Evolutionary conservation across 2,888 invertebrate species (phyloP), one percentile per base, ranked within the genome.

Genomic region (Drosophila siamana): DNA sequence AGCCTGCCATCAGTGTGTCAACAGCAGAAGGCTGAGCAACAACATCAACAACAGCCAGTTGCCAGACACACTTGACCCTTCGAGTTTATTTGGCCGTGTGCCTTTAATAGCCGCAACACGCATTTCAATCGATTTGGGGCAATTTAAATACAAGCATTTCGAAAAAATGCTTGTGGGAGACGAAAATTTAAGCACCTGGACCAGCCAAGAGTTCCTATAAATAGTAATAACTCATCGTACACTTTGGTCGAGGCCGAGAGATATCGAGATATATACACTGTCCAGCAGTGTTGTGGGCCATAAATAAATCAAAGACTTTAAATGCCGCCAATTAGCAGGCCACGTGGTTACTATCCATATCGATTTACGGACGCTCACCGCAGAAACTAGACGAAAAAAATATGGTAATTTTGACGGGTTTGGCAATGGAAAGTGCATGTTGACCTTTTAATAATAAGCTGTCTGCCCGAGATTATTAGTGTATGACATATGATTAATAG

Each of bases 241-340:
- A 44, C 26, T 13, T 33, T 30, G 62, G 55, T 6, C 13, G 19
- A 11, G 40, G 24, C 38, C 30, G 9, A 40, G 16, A 40, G 15
- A 33, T 54, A 50, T 50, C 26, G 50, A n/a, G n/a, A n/a, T n/a
- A n/a, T n/a, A n/a, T 13, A 61, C 69, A 64, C 40, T 70, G 74
- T 59, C 66, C 56, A 66, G 63, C 59, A 67, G 36, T 50, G 41
- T 44, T 51, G 40, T 61, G 65, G 11, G 69, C 65, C 69, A 73
- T 67, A 72, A 69, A 77, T 77, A 77, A 76, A 69, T 73, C 73
- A 73, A 67, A 69, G 57, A 41, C 60, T 67, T 76, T 73, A 64
- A 76, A 63, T 50, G 51, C 66, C 48, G 57, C 33, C 63, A 76
- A 76, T 60, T 64, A 68, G 54, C 60, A 26, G 54, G 19, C 65